Evolutionary conservation across 2,797 vertebrate species (phyloP).

Genomic region (Chrysocyon brachyurus): DNA sequence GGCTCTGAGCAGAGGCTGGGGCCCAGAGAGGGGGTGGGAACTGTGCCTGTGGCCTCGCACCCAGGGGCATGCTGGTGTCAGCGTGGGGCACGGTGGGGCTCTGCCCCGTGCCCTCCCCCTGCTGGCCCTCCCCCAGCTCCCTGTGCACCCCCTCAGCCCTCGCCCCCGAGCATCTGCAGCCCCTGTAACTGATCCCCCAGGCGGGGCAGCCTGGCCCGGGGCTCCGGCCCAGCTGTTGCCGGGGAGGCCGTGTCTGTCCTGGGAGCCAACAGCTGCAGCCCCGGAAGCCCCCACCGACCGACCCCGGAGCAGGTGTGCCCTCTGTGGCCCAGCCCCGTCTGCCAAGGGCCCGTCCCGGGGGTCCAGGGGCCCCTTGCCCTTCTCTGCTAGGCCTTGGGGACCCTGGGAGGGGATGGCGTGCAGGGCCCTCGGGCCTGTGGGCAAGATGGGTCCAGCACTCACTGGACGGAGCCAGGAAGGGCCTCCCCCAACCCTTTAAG

Average conservation of each 20-base stretch:
- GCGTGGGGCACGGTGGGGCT: not conserved
- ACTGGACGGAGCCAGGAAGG: not conserved
- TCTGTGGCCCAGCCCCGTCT: not conserved
- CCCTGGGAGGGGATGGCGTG: not conserved
- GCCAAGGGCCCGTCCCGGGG: conserved; percentile 17
- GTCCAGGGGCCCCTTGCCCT: not conserved
- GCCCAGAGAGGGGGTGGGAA: not conserved
- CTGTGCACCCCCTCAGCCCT: not conserved
- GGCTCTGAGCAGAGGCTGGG: not conserved
- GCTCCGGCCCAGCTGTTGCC: conserved; percentile 83
- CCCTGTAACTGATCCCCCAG: conserved; percentile 49
- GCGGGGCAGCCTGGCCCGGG: not conserved
- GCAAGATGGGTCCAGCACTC: accelerated
- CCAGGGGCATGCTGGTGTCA: not conserved
- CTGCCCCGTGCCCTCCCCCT: not conserved
- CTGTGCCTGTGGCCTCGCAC: not conserved
- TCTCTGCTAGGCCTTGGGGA: not conserved
- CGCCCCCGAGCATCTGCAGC: conserved; percentile 40
- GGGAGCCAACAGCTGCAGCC: conserved; percentile 75
- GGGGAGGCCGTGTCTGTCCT: conserved; percentile 60
- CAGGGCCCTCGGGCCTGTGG: accelerated
- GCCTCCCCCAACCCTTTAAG: not conserved
- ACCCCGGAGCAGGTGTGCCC: conserved; percentile 73
- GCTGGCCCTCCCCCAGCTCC: no score
- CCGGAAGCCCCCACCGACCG: conserved; percentile 65